Base-by-base conservation (phyloP, 2,888 invertebrate genomes). In the Pediacus dermestoides region DNA sequence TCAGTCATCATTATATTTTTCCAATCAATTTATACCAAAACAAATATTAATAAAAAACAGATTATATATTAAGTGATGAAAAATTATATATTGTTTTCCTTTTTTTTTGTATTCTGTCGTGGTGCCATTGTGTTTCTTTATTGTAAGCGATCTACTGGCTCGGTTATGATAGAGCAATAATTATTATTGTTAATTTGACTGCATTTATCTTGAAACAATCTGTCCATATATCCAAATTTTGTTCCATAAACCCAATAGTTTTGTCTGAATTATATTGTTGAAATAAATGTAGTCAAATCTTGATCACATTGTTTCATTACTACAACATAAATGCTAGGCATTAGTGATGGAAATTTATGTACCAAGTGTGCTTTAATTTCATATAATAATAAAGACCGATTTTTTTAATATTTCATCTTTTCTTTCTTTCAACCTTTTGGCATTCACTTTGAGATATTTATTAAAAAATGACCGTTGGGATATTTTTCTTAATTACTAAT, bases 301-400 rank as follows among this genome's bases (percentile, higher is more conserved):
- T n/a, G n/a, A n/a, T n/a, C n/a, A 53, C 50, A 50, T 58, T 46
- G 47, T 57, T 57, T 58, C 57, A 59, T 57, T 55, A 56, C 58
- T 53, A 51, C 54, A 56, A 46, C 50, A 53, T n/a, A n/a, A n/a
- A n/a, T n/a, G 15, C 22, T 48, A 50, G 48, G 43, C 41, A 57
- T 57, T 59, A 59, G 59, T 55, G 57, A 58, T 60, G 54, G 57
- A 63, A 64, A 58, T 65, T 66, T 66, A 62, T 68, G 67, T 69
- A 70, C 68, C 68, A 66, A 67, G 68, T 67, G 69, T 70, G 70
- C 70, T 70, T 69, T 68, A 68, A 61, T 70, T 70, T 68, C 66
- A 58, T 64, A 64, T 57, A 9, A 55, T n/a, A 67, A 67, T 69
- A 68, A 69, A 70, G 66, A 69, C 67, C 63, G 66, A 67, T 68